Conservation (phyloP, 2,888 invertebrate genomes). For the Oxytorus armatus region DNA sequence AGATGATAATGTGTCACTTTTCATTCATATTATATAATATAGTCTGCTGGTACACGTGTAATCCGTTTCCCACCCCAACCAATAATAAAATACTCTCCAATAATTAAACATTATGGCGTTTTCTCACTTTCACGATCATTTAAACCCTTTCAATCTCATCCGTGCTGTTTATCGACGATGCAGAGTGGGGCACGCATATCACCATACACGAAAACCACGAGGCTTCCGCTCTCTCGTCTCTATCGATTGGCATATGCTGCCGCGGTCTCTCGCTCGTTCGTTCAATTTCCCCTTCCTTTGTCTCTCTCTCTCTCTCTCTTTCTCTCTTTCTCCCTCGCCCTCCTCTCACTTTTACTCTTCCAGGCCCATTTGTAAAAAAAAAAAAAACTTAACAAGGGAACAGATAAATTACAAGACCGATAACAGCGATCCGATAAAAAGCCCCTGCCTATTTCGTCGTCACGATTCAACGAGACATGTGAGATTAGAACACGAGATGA, state of each 20-base stretch:
- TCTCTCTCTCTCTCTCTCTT: slow-evolving; percentile 7
- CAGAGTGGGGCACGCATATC: slow-evolving; percentile 24
- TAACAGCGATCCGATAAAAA: slow-evolving; percentile 52
- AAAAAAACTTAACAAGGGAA: slow-evolving; percentile 36
- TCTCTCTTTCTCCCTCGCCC: slow-evolving; percentile 20
- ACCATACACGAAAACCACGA: slow-evolving; percentile 51
- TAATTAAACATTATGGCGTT: slow-evolving; percentile 52
- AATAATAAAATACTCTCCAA: slow-evolving; percentile 34
- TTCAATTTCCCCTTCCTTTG: slow-evolving; percentile 12
- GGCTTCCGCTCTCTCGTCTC: slow-evolving; percentile 34
- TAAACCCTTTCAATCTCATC: slow-evolving; percentile 45
- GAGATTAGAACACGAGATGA: background rate
- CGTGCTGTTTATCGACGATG: slow-evolving; percentile 50
- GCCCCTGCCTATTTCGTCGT: slow-evolving; percentile 12
- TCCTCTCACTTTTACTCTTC: slow-evolving; percentile 19
- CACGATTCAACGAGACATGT: slow-evolving; percentile 4
- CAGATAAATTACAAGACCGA: slow-evolving; percentile 62
- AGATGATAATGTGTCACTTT: too few relatives aligned
- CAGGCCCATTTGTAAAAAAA: slow-evolving; percentile 44
- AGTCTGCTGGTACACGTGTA: too few relatives aligned
- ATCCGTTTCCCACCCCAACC: too few relatives aligned
- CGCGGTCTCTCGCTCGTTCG: slow-evolving; percentile 22
- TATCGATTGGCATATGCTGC: slow-evolving; percentile 57
- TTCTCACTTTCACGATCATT: slow-evolving; percentile 36
- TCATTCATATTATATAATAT: too few relatives aligned